Conservation (phyloP, 2,797 vertebrate species). For the Sciurus vulgaris region DNA sequence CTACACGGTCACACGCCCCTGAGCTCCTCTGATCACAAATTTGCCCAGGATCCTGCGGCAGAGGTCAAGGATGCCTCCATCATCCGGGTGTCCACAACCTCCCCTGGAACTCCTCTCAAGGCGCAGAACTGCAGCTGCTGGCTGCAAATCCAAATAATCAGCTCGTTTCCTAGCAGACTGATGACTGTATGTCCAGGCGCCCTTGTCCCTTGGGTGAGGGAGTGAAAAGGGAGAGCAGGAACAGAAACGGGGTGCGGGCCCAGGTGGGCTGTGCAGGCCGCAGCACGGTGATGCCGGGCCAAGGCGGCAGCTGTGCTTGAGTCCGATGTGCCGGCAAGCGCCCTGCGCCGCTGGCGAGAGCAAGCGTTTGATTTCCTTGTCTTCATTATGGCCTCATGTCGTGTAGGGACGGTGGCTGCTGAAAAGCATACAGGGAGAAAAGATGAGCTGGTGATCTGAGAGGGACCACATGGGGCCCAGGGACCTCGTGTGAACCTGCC, state of each 20-base stretch:
- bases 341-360: neutral
- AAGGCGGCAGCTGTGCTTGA: neutral
- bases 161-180: neutral
- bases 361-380: neutral
- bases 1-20: neutral
- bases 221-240: neutral
- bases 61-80: neutral
- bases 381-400: neutral
- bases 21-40: neutral
- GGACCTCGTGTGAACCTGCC: neutral
- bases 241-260: rapidly evolving
- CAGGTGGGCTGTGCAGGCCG: rapidly evolving
- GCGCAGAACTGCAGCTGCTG: rapidly evolving
- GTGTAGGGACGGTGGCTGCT: neutral
- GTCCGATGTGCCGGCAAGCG: rapidly evolving
- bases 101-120: neutral
- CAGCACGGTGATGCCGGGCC: no score
- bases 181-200: neutral
- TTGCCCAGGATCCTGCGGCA: neutral
- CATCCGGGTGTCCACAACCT: no score
- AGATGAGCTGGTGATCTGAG: neutral
- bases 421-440: neutral
- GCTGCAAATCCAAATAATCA: neutral
- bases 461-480: neutral
- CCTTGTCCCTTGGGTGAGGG: no score